Conservation (phyloP, 2,797 vertebrate genomes). For the Toxotes lorentzi region DNA sequence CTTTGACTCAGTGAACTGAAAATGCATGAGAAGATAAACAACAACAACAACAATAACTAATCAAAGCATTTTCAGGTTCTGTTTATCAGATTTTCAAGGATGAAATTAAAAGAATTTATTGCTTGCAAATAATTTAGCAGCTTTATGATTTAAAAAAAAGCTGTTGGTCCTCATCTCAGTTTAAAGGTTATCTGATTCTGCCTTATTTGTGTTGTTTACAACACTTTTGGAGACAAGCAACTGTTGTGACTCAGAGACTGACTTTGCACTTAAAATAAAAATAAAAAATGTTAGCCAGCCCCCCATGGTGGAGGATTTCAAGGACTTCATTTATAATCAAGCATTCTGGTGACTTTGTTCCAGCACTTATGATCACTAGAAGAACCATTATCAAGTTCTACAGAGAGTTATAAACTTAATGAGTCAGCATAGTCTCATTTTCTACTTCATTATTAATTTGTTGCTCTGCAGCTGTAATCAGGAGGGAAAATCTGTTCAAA, state of each 20-base stretch:
- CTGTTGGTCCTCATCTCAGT: background rate
- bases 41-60: background rate
- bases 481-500: conserved; percentile 50
- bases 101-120: background rate
- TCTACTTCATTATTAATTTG: conserved; percentile 79
- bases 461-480: conserved; percentile 67
- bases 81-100: background rate
- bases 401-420: conserved; percentile 75
- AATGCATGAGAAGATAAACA: background rate
- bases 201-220: background rate
- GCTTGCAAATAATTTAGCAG: background rate
- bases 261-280: conserved; percentile 13
- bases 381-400: conserved; percentile 69
- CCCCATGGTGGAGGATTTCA: conserved; percentile 28
- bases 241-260: conserved; percentile 33
- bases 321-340: conserved; percentile 57
- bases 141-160: background rate
- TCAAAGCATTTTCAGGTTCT: background rate
- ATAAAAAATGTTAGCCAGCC: conserved; percentile 1
- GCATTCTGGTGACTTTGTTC: conserved; percentile 54
- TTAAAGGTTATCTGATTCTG: background rate
- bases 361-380: conserved; percentile 59
- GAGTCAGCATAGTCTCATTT: conserved; percentile 73
- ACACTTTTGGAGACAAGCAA: conserved; percentile 17
- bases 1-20: conserved; percentile 13